Percentiles rank a stretch among this genome's conserved stretches.
phyloP scores from a whole-genome alignment of 2,797 vertebrate genomes.

The Hippocampus kuda region DNA sequence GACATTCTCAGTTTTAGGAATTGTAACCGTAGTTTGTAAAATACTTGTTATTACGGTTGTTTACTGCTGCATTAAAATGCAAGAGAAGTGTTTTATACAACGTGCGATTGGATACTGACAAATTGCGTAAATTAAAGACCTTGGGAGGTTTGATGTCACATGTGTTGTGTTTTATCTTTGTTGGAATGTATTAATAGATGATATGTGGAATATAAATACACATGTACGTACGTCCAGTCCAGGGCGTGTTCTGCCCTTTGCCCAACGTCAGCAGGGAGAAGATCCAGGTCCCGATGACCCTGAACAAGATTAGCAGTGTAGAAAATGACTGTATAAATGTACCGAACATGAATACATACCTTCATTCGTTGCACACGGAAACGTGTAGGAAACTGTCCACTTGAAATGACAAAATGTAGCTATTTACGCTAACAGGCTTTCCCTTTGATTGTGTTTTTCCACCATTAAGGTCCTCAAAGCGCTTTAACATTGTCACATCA shows the following conservation, averaged over 20 bases:
- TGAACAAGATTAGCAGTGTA: not conserved
- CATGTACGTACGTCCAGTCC: no score
- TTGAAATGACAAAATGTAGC: not conserved
- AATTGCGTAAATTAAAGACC: not conserved
- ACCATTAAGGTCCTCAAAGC: not conserved
- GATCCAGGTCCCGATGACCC: not conserved
- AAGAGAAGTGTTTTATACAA: not conserved
- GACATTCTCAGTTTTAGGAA: not conserved
- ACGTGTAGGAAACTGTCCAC: not conserved
- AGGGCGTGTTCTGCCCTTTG: not conserved
- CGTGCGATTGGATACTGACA: not conserved
- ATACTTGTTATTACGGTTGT: not conserved
- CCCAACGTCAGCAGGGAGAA: not conserved
- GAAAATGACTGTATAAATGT: not conserved
- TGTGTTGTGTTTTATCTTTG: not conserved
- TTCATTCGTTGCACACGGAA: not conserved
- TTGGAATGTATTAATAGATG: not conserved
- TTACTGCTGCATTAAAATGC: not conserved
- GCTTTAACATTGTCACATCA: not conserved
- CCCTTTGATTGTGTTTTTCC: not conserved
- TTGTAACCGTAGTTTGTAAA: not conserved
- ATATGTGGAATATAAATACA: not conserved
- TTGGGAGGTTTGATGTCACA: not conserved
- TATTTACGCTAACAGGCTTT: not conserved
- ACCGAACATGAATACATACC: not conserved